These are phyloP conservation scores for Solea senegalensis DNA, from an alignment of 2,113 vertebrate genomes.

Conservation along the genomic window DNA sequence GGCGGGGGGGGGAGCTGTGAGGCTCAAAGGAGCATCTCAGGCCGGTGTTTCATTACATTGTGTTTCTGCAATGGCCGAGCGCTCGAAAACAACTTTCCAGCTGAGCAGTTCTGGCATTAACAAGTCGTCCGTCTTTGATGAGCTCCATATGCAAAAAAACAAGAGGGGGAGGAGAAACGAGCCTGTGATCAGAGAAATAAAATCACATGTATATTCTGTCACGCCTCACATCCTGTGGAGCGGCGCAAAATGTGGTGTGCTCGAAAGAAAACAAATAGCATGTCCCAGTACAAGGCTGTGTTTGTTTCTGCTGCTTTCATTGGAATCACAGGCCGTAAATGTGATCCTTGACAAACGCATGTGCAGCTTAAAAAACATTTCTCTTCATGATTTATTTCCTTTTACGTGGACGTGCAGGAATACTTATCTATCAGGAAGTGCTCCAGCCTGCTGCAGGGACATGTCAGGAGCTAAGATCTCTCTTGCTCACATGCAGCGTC, in stretches of 20 bases:
- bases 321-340: constrained; percentile 62
- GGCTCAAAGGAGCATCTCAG: constrained; percentile 52
- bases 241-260: constrained; percentile 62
- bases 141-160: constrained; percentile 79
- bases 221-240: constrained; percentile 71
- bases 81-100: constrained; percentile 78
- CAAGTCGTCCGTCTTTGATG: constrained; percentile 77
- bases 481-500: constrained; percentile 36
- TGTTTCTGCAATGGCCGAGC: constrained; percentile 63
- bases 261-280: constrained; percentile 80
- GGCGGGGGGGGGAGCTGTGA: constrained; percentile 40
- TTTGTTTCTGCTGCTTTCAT: constrained; percentile 76
- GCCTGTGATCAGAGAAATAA: constrained; percentile 73
- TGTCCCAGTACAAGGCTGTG: constrained; percentile 66
- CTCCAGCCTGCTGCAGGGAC: constrained; percentile 56
- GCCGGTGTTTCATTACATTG: constrained; percentile 74
- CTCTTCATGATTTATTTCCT: constrained; percentile 66
- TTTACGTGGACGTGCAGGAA: constrained; percentile 44
- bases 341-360: constrained; percentile 49
- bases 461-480: constrained; percentile 57
- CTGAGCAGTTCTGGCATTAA: constrained; percentile 79
- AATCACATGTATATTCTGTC: constrained; percentile 77
- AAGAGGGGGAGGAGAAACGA: constrained; percentile 27
- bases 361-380: constrained; percentile 40
- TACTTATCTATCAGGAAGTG: constrained; percentile 73